Conservation (phyloP, 2,113 vertebrate genomes). For the Talpa occidentalis region DNA sequence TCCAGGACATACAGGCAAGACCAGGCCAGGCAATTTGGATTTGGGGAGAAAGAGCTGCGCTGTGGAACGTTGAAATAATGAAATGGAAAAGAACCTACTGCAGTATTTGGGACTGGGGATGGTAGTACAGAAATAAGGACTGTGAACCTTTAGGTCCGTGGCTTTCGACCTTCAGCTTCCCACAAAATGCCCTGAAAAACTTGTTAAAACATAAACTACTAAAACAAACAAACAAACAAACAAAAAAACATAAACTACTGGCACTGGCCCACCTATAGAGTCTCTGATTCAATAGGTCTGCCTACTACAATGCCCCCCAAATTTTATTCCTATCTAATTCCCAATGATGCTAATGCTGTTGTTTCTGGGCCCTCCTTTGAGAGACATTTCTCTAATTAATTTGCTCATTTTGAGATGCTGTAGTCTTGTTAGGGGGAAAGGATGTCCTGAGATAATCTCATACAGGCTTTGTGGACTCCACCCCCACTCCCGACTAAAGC, state of each 20-base stretch:
- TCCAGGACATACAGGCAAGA: neutral
- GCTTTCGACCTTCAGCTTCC: neutral
- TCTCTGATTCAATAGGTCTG: neutral
- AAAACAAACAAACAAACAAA: too few species aligned
- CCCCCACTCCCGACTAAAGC: too few species aligned
- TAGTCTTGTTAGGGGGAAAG: too few species aligned
- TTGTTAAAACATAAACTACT: neutral
- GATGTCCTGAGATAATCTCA: too few species aligned
- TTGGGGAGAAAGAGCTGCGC: neutral
- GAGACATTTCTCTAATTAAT: neutral
- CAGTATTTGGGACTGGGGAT: too few species aligned
- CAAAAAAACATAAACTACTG: too few species aligned
- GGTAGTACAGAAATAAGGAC: neutral
- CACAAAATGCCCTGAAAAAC: neutral
- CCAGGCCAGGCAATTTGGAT: neutral
- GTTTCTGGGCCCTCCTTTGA: neutral
- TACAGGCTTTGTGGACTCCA: too few species aligned
- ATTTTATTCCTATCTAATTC: neutral
- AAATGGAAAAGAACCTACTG: neutral
- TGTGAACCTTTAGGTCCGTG: neutral
- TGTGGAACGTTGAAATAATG: neutral
- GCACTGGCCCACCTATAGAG: neutral
- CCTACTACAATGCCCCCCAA: neutral
- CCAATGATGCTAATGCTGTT: neutral
- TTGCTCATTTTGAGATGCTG: neutral